Evolutionary conservation across 2,113 vertebrate genomes (phyloP).

Genomic region (Eurystomus gularis): DNA sequence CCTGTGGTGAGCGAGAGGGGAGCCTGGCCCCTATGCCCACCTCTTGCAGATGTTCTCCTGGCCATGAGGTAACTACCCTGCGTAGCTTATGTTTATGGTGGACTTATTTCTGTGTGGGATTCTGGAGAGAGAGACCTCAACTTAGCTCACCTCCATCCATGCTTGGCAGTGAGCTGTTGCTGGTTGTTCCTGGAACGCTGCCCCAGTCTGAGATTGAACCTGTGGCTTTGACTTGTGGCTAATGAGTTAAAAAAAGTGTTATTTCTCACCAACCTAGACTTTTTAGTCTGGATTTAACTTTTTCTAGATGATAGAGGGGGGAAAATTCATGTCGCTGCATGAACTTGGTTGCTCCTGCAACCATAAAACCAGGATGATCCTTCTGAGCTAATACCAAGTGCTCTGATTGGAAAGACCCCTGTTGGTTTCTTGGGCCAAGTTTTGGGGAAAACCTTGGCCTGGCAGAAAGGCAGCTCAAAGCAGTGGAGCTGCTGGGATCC

Average conservation of each 20-base stretch:
- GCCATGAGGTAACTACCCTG: accelerated
- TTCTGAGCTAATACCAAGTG: background rate
- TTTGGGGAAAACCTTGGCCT: background rate
- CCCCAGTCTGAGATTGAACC: background rate
- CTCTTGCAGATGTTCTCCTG: background rate
- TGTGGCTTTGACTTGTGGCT: background rate
- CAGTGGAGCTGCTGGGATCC: background rate
- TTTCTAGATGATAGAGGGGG: background rate
- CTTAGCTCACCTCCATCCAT: background rate
- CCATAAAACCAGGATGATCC: background rate
- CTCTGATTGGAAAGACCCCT: background rate
- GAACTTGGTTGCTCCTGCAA: background rate
- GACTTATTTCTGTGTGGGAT: background rate
- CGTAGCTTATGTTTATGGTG: background rate
- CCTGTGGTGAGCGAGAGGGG: accelerated
- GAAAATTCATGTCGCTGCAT: background rate
- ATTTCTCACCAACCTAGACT: background rate
- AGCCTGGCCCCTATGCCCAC: background rate
- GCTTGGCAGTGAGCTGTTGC: background rate
- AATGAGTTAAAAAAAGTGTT: conserved; percentile 2
- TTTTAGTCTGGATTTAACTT: background rate
- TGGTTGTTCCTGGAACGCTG: background rate
- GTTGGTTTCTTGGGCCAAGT: background rate
- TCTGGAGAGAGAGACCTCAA: background rate
- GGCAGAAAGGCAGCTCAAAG: background rate